Base-by-base conservation (phyloP, 2,113 vertebrate genomes). In the Chamaetylas fuelleborni region DNA sequence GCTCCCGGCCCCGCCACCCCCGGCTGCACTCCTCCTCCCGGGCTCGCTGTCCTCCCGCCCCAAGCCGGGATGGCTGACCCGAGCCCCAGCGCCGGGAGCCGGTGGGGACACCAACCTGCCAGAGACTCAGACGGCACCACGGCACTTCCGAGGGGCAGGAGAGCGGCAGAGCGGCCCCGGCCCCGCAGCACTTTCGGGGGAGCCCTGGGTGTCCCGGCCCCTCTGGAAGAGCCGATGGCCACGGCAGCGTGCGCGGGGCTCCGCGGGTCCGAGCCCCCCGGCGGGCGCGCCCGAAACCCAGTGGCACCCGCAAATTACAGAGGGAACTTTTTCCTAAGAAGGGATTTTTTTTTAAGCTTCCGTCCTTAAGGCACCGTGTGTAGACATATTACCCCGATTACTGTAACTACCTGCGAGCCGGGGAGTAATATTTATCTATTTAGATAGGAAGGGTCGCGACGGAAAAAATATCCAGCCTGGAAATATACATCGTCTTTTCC, bases 381-480 rank as follows among this genome's bases (percentile, higher is more conserved):
- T 33, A 87, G 89, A 93, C 89, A 24, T 93, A 94, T 91, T 89
- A 72, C 83, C 34, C 28, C 89, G 88, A 64, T 94, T 92, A 93
- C 77, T 51, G 69, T 51, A 84, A 84, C 95, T 76, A 64, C 51
- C 89, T 72, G 48, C 69, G n/a, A 83, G 58, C 67, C 25, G 50
- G 76, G 71, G 62, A 90, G 91, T 74, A 81, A 81, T 93, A 95
- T 92, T 96, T 94, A 83, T 97, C 92, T 95, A 96, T 96, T 92
- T 94, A 86, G 74, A 88, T 93, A 86, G 76, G 58, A 92, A 90
- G 62, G 69, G 77, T 94, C 38, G 79, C 26, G 12, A 58, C 25
- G 67, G 56, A 70, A 95, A 94, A 96, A 95, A 95, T 64, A 93
- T 18, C 86, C 80, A 93, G 73, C 56, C 86, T 93, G 77, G 60